Base-by-base conservation (phyloP, 2,888 invertebrate species). In the Thera obeliscata region DNA sequence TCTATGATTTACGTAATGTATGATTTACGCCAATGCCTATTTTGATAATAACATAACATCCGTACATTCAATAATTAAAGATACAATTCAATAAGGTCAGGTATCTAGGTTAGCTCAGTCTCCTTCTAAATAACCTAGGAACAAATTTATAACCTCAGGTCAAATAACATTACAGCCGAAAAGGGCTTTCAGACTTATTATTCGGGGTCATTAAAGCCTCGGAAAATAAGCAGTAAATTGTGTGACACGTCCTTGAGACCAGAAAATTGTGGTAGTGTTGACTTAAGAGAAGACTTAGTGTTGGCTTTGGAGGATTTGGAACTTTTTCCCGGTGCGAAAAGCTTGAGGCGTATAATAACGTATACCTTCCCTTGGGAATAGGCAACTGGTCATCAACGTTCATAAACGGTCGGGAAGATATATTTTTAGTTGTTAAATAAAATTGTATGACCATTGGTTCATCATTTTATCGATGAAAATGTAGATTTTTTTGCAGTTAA, bases 41-140 rank as follows among this genome's bases (percentile, higher is more conserved):
- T 84, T 87, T 80, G 80, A 82, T 87, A 86, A 85, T 86, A 81
- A 82, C 81, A 86, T 85, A 86, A 86, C 82, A 78, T 81, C 75
- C 72, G 76, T 70, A 78, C 74, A 83, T 33, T 83, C 86, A 86
- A 85, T 87, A 86, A 84, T 83, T 78, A 76, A 74, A 78, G 76
- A 79, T 80, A 69, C 84, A 80, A 75, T 87, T 88, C 86, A 74
- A 61, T 54, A 43, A 61, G 74, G 73, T 67, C 69, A 71, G 70
- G 60, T 78, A 41, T 1, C 41, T 41, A 74, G 66, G 79, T 73
- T 76, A 76, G 73, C 72, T 67, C 69, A 69, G 76, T 76, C 73
- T 64, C 71, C 72, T 61, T 69, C 67, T 70, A 70, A 78, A 78
- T 76, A 81, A 82, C 81, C 81, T 78, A 22, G 22, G 77, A 71